Conservation (phyloP, 2,113 vertebrate genomes). For the Bufo bufo region DNA sequence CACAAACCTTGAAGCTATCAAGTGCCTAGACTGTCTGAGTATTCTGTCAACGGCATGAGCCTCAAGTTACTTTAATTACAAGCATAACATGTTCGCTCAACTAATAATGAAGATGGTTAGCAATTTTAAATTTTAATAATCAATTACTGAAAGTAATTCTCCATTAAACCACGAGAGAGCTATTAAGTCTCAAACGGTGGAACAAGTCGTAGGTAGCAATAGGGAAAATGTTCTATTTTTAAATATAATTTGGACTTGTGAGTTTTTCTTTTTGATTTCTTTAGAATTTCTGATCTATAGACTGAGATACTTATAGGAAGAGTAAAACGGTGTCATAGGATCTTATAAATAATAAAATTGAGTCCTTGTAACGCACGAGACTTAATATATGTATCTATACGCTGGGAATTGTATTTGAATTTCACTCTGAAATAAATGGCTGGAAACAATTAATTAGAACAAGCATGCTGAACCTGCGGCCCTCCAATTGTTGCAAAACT, state of each 20-base stretch:
- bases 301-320: constrained; percentile 75
- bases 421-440: neutral
- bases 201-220: constrained; percentile 81
- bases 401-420: neutral
- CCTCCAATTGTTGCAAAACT: too few species aligned
- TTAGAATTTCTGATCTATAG: constrained; percentile 78
- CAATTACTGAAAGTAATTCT: constrained; percentile 98
- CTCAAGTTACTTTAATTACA: constrained; percentile 96
- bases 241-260: constrained; percentile 89
- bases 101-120: constrained; percentile 96
- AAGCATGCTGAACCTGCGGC: too few species aligned
- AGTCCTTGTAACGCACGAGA: constrained; percentile 60
- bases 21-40: constrained; percentile 70
- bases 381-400: neutral
- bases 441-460: constrained; percentile 12
- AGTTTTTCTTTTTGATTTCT: constrained; percentile 75
- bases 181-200: constrained; percentile 97
- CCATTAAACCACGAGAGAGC: constrained; percentile 94
- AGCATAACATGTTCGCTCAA: constrained; percentile 93
- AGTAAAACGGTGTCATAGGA: constrained; percentile 75
- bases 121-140: constrained; percentile 99
- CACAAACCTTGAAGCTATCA: constrained; percentile 77
- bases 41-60: constrained; percentile 85
- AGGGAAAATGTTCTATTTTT: constrained; percentile 89
- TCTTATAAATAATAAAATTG: constrained; percentile 84